Percentiles rank a stretch among this genome's conserved stretches.
These are phyloP conservation scores for Pristiophorus japonicus DNA, from an alignment of 2,113 vertebrate species.

Conservation along the genomic window DNA sequence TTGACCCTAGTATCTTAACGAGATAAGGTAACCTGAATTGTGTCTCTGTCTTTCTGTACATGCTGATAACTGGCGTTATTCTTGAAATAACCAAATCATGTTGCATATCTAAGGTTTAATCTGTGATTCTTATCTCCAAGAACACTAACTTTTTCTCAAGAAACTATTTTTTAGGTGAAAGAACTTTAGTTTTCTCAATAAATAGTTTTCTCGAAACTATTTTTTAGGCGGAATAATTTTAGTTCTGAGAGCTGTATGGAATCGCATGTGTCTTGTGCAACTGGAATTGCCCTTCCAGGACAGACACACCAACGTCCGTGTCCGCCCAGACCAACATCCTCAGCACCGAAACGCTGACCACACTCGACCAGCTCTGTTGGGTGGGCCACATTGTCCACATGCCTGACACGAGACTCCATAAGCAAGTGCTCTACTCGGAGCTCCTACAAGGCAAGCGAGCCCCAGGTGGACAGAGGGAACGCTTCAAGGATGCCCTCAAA, in stretches of 20 bases:
- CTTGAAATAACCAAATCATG: background rate
- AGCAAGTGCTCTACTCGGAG: too few species aligned
- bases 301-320: too few species aligned
- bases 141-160: background rate
- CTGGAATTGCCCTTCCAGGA: background rate
- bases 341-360: too few species aligned
- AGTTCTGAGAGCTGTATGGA: background rate
- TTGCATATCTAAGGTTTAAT: background rate
- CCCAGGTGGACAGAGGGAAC: too few species aligned
- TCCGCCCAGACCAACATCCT: too few species aligned
- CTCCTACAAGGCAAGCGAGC: too few species aligned
- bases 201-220: background rate
- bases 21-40: slow-evolving; percentile 61
- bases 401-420: too few species aligned
- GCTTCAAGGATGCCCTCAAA: too few species aligned
- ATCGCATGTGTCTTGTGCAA: background rate
- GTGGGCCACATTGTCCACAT: too few species aligned
- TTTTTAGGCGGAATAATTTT: background rate
- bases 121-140: background rate
- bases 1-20: slow-evolving; percentile 99
- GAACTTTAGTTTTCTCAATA: background rate
- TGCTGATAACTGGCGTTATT: background rate
- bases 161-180: background rate
- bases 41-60: background rate
- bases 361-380: too few species aligned